These are phyloP conservation scores for Danio kyathit DNA, from an alignment of 2,797 vertebrate species.

Conservation along the genomic window DNA sequence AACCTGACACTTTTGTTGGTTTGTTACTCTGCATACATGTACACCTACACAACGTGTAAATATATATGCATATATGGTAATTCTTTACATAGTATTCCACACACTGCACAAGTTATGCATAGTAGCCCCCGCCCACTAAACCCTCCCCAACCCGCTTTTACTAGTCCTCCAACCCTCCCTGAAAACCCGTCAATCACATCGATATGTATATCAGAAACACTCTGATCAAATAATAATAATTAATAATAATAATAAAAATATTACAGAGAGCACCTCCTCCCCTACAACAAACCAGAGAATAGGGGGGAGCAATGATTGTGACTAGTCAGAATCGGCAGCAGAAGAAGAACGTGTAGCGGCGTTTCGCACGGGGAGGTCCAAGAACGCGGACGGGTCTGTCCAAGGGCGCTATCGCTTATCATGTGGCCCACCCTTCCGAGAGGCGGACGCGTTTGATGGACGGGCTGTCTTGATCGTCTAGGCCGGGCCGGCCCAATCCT, in stretches of 20 bases:
- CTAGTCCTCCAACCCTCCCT: slow-evolving; percentile 57
- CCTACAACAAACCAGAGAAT: slow-evolving; percentile 69
- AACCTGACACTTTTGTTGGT: slow-evolving; percentile 82
- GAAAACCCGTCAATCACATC: slow-evolving; percentile 80
- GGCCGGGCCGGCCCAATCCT: slow-evolving; percentile 93
- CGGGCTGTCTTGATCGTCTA: slow-evolving; percentile 97
- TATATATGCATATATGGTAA: slow-evolving; percentile 81
- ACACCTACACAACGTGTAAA: slow-evolving; percentile 77
- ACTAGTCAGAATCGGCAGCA: slow-evolving; percentile 66
- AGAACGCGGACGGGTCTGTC: slow-evolving; percentile 42
- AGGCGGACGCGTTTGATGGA: slow-evolving; percentile 98
- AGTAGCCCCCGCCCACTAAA: slow-evolving; percentile 82
- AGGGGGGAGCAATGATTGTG: slow-evolving; percentile 67
- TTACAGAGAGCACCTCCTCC: slow-evolving; percentile 73
- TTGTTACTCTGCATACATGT: slow-evolving; percentile 77
- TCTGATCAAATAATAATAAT: slow-evolving; percentile 82
- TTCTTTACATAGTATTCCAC: slow-evolving; percentile 82
- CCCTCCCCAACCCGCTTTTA: slow-evolving; percentile 68
- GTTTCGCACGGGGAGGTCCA: slow-evolving; percentile 25
- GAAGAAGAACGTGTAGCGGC: slow-evolving; percentile 43
- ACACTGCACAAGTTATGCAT: slow-evolving; percentile 97
- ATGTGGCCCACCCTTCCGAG: slow-evolving; percentile 99
- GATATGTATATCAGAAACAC: slow-evolving; percentile 95
- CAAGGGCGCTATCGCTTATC: slow-evolving; percentile 75
- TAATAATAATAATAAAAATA: slow-evolving; percentile 63